Conservation (phyloP, 2,113 vertebrate species). For the Xenotilapia longispinis region DNA sequence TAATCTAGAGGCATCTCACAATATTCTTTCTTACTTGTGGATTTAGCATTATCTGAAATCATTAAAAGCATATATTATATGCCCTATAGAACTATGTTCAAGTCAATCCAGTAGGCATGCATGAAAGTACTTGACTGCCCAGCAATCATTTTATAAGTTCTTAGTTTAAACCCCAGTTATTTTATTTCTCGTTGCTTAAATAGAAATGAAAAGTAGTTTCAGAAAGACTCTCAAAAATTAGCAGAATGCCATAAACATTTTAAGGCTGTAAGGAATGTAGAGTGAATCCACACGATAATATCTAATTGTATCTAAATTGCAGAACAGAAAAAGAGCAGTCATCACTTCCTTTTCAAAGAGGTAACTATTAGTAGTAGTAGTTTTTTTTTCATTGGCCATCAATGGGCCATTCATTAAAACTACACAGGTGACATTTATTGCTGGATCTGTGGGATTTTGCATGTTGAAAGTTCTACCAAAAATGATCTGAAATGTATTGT, state of each 20-base stretch:
- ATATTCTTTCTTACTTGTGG: not conserved
- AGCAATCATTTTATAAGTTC: not conserved
- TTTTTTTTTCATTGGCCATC: not conserved
- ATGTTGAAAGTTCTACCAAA: not conserved
- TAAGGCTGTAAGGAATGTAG: not conserved
- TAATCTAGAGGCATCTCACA: not conserved
- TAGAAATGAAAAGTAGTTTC: not conserved
- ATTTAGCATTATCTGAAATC: not conserved
- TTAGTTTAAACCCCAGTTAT: not conserved
- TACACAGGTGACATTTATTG: not conserved
- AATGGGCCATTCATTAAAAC: not conserved
- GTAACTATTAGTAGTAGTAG: not conserved
- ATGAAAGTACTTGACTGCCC: not conserved
- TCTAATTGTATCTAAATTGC: not conserved
- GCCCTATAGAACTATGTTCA: not conserved
- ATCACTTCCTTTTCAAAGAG: not conserved
- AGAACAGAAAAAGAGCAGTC: not conserved
- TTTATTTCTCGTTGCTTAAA: not conserved
- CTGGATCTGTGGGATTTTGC: not conserved
- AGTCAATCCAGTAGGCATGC: not conserved
- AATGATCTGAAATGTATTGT: not conserved
- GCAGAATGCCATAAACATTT: not conserved
- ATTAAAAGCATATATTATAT: not conserved
- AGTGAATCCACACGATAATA: not conserved
- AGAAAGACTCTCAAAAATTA: not conserved